A percentile compares a stretch with the other conserved stretches of the same genome.
Conservation (phyloP, 2,113 vertebrate species). For the Calidris pugnax region DNA sequence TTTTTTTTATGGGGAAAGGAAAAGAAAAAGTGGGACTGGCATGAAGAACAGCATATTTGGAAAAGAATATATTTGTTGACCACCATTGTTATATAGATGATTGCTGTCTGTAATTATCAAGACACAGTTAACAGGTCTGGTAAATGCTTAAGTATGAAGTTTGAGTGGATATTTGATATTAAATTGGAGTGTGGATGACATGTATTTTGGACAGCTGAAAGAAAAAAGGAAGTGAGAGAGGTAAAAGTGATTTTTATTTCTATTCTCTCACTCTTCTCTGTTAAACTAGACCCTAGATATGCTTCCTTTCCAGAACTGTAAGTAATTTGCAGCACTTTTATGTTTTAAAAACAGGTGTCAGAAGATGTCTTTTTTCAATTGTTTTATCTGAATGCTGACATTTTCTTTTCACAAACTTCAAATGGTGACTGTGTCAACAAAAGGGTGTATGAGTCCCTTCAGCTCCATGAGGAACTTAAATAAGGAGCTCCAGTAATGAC, state of each 20-base stretch:
- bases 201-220: background rate
- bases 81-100: background rate
- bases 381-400: slow-evolving; percentile 18
- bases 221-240: background rate
- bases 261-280: background rate
- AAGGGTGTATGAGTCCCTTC: background rate
- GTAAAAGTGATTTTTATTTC: background rate
- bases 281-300: background rate
- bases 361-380: slow-evolving; percentile 14
- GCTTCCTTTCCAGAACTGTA: background rate
- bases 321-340: background rate
- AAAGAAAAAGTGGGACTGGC: background rate
- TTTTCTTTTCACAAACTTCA: slow-evolving; percentile 25
- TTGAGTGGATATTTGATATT: background rate
- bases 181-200: background rate
- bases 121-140: background rate
- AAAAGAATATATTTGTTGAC: background rate
- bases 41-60: background rate
- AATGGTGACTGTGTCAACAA: background rate
- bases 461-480: background rate
- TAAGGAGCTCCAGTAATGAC: background rate
- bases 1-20: background rate
- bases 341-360: slow-evolving; percentile 12
- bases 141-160: background rate
- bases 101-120: background rate